Conservation (phyloP, 2,113 vertebrate genomes). For the Hypocryptadius cinnamomeus region DNA sequence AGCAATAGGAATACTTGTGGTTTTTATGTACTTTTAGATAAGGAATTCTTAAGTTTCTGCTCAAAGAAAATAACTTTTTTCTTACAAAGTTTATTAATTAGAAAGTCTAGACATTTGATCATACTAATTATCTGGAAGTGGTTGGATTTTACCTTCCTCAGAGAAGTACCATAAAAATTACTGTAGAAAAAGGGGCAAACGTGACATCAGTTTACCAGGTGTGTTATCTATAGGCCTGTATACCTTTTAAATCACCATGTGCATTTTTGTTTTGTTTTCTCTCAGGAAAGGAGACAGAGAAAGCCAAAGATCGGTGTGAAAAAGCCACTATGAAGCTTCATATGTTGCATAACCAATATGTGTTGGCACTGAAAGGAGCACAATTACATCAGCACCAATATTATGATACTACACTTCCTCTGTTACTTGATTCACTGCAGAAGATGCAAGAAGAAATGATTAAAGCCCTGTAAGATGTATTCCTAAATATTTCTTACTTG, state of each 20-base stretch:
- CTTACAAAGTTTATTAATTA: neutral
- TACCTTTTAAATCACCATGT: neutral
- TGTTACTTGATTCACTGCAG: constrained; percentile 89
- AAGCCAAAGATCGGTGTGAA: constrained; percentile 91
- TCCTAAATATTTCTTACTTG: neutral
- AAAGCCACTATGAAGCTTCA: constrained; percentile 95
- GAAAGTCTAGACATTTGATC: neutral
- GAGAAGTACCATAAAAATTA: neutral
- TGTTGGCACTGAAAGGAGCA: constrained; percentile 87
- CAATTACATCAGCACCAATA: constrained; percentile 92
- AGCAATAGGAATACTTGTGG: neutral
- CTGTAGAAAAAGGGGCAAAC: neutral
- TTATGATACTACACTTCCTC: constrained; percentile 78
- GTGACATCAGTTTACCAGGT: neutral
- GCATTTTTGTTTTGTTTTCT: neutral
- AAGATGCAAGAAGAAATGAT: constrained; percentile 99
- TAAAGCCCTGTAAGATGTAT: constrained; percentile 76
- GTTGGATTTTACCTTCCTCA: neutral
- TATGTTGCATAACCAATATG: constrained; percentile 93
- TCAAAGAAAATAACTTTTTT: neutral
- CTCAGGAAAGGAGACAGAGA: constrained; percentile 86
- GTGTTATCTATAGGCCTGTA: neutral
- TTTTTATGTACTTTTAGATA: neutral
- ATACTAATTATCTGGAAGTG: neutral
- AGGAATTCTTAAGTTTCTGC: neutral